Conservation (phyloP, 2,797 vertebrate species). For the Furcifer pardalis region DNA sequence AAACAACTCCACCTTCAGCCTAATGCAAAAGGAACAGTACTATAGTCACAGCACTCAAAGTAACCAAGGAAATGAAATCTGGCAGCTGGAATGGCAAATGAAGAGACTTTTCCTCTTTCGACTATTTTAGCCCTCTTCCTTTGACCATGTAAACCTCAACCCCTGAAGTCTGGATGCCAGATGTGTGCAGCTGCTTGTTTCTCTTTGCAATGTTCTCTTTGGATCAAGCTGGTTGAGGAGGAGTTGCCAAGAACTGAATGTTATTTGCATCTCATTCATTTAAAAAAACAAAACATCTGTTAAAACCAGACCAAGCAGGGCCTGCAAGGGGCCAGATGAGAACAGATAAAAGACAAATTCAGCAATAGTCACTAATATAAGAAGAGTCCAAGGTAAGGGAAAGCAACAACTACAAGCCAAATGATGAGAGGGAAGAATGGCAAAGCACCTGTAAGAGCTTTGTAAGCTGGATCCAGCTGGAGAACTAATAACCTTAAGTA, state of each 20-base stretch:
- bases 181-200: slow-evolving; percentile 35
- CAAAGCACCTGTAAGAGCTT: neutral
- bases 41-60: neutral
- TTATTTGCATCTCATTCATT: slow-evolving; percentile 31
- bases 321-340: neutral
- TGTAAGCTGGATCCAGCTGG: too few relatives aligned
- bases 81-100: neutral
- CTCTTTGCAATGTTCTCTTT: slow-evolving; percentile 8
- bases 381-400: neutral
- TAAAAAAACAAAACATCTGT: slow-evolving; percentile 39
- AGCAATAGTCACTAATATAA: neutral
- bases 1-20: neutral
- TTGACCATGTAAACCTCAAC: neutral
- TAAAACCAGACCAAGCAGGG: slow-evolving; percentile 20
- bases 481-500: neutral
- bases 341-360: slow-evolving; percentile 2
- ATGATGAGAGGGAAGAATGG: neutral
- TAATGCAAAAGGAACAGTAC: neutral
- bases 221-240: slow-evolving; percentile 1
- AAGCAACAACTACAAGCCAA: neutral
- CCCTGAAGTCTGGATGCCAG: slow-evolving; percentile 26
- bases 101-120: neutral
- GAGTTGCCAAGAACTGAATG: slow-evolving; percentile 28
- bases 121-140: neutral
- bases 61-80: neutral